Evolutionary conservation across 2,113 vertebrate genomes (phyloP).

Genomic region (Chionodraco myersi): DNA sequence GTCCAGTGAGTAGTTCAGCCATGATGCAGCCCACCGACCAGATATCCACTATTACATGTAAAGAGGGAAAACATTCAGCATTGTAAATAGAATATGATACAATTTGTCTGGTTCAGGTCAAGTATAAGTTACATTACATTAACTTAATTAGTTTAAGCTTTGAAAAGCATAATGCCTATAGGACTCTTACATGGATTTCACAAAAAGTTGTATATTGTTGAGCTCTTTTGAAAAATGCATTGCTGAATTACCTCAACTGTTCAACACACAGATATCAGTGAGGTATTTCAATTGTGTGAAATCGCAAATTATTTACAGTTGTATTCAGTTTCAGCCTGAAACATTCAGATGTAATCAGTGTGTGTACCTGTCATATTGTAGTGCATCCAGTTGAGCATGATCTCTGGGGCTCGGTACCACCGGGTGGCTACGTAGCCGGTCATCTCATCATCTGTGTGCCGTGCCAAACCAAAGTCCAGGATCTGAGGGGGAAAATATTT

Average conservation of each 20-base stretch:
- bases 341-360: background rate
- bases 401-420: slow-evolving; percentile 98
- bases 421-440: slow-evolving; percentile 97
- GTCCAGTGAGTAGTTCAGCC: slow-evolving; percentile 97
- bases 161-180: background rate
- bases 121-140: background rate
- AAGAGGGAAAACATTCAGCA: slow-evolving; percentile 20
- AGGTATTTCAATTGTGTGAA: slow-evolving; percentile 23
- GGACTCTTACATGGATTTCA: background rate
- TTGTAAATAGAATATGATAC: background rate
- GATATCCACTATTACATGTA: slow-evolving; percentile 91
- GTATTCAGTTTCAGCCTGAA: background rate
- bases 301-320: background rate
- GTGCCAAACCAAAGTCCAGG: slow-evolving; percentile 96
- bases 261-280: background rate
- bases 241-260: too few relatives aligned
- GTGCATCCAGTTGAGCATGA: slow-evolving; percentile 99
- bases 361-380: slow-evolving; percentile 97
- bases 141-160: background rate
- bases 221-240: too few relatives aligned
- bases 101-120: slow-evolving; percentile 5
- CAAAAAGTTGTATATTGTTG: background rate
- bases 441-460: slow-evolving; percentile 98
- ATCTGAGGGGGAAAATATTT: slow-evolving; percentile 83
- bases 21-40: slow-evolving; percentile 99